These are phyloP conservation scores for Pheosia tremula DNA, from an alignment of 2,888 invertebrate species.

Conservation along the genomic window DNA sequence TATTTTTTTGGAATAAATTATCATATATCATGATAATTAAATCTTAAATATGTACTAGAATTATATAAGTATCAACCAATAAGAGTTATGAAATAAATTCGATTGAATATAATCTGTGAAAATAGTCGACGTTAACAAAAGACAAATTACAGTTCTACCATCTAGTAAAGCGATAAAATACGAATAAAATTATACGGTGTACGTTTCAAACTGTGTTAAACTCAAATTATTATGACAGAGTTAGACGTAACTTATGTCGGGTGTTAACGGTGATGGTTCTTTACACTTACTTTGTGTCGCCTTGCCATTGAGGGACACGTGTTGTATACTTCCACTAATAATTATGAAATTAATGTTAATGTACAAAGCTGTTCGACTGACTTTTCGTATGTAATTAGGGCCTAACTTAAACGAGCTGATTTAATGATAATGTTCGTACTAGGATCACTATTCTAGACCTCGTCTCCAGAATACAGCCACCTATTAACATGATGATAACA, in stretches of 20 bases:
- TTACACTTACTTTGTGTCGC: slow-evolving; percentile 37
- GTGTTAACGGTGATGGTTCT: slow-evolving; percentile 36
- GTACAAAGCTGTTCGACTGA: neutral
- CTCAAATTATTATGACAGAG: slow-evolving; percentile 55
- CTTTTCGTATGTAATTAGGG: neutral
- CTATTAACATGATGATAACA: too few relatives aligned
- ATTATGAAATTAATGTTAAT: neutral
- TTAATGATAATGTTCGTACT: too few relatives aligned
- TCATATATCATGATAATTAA: too few relatives aligned
- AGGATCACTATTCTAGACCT: too few relatives aligned
- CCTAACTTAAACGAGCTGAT: too few relatives aligned
- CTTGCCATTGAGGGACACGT: slow-evolving; percentile 15
- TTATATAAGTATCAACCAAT: too few relatives aligned
- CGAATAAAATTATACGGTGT: slow-evolving; percentile 43
- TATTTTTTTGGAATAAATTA: too few relatives aligned
- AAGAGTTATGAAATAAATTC: slow-evolving; percentile 3
- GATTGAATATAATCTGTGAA: slow-evolving; percentile 1
- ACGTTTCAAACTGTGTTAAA: slow-evolving; percentile 48
- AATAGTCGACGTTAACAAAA: slow-evolving; percentile 6
- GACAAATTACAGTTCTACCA: slow-evolving; percentile 4
- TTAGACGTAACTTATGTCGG: slow-evolving; percentile 44
- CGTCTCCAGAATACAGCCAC: too few relatives aligned
- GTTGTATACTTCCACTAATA: neutral
- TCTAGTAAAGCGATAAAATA: slow-evolving; percentile 12
- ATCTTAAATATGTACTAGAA: too few relatives aligned